These are phyloP conservation scores for Tinea trinotella DNA, from an alignment of 2,888 invertebrate genomes.

Conservation along the genomic window DNA sequence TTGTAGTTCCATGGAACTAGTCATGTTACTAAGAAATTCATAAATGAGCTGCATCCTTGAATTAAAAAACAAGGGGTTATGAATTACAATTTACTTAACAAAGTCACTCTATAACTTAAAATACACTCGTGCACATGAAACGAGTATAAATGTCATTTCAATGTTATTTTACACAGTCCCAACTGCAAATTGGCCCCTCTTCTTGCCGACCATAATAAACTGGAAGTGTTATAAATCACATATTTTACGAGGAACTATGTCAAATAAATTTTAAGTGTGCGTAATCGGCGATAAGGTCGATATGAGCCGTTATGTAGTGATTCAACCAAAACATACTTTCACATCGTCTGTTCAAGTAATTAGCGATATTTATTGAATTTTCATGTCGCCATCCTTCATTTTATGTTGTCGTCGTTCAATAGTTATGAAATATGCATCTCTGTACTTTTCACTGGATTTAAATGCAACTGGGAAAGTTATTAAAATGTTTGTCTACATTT, in stretches of 20 bases:
- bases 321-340: background rate
- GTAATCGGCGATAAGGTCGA: slow-evolving; percentile 10
- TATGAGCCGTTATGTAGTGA: background rate
- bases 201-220: slow-evolving; percentile 41
- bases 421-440: background rate
- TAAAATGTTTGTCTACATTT: too few relatives aligned
- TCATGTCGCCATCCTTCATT: background rate
- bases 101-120: background rate
- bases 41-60: background rate
- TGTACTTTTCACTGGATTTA: too few relatives aligned
- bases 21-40: too few relatives aligned
- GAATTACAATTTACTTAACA: slow-evolving; percentile 2
- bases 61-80: background rate
- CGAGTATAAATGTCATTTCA: slow-evolving; percentile 20
- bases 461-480: too few relatives aligned
- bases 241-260: slow-evolving; percentile 48
- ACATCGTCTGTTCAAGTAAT: slow-evolving; percentile 1
- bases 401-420: background rate
- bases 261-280: slow-evolving; percentile 43
- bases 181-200: slow-evolving; percentile 32
- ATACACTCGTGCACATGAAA: slow-evolving; percentile 17
- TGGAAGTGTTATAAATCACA: slow-evolving; percentile 46
- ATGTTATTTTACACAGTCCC: slow-evolving; percentile 45
- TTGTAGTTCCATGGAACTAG: too few relatives aligned
- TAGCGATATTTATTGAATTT: slow-evolving; percentile 3